phyloP scores from a whole-genome alignment of 2,888 invertebrate species.

The Plebejus argus region DNA sequence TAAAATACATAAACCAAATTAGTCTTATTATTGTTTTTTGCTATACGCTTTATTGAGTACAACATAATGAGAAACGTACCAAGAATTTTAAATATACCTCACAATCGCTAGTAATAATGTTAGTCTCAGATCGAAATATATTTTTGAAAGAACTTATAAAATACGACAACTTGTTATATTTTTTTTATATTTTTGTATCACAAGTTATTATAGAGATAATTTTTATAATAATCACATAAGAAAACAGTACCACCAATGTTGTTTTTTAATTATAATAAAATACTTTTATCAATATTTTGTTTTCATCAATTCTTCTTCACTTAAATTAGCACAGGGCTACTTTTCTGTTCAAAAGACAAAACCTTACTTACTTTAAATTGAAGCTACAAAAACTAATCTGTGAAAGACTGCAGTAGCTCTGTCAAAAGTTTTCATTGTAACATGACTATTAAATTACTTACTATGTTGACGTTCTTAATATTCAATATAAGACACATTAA shows the following conservation, averaged over 20 bases:
- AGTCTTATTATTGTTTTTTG: neutral
- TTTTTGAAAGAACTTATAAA: neutral
- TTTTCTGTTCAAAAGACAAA: no score
- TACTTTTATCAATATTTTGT: neutral
- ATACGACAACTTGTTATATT: neutral
- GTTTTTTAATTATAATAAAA: slow-evolving; percentile 14
- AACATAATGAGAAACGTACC: neutral
- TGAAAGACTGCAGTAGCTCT: no score
- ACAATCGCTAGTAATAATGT: neutral
- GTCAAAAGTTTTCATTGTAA: no score
- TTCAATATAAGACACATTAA: no score
- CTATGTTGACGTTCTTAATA: no score
- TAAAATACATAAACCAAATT: neutral
- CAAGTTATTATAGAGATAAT: neutral
- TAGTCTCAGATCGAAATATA: neutral
- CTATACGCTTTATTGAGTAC: neutral
- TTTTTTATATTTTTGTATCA: neutral
- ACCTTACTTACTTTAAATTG: no score
- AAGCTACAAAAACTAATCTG: no score
- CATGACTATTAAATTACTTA: no score
- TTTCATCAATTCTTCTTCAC: neutral
- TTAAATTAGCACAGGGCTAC: neutral
- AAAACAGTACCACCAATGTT: slow-evolving; percentile 26
- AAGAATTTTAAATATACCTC: slow-evolving; percentile 1
- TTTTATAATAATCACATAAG: neutral